Evolutionary conservation across 2,797 vertebrate genomes (phyloP), one percentile per base, ranked within the genome.

Genomic region (Mus caroli): DNA sequence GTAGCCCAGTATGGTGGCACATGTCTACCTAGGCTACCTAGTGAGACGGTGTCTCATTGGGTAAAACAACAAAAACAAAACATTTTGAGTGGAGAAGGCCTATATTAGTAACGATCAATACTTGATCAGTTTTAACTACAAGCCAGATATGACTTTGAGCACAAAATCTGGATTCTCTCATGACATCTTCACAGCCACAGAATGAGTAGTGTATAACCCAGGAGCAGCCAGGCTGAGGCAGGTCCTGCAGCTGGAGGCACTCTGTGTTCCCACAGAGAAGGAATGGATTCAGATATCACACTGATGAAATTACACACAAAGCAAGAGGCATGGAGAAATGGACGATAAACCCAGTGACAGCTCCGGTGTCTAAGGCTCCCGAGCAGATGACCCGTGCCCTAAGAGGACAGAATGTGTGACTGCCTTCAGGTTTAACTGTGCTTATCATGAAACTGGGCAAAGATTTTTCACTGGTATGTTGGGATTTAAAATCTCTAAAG

Each of bases 181-280:
- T 64, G 92, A 94, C 24, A 89, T 88, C 9, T 96, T 94, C 89
- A 67, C 89, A 88, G 71, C 11, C 73, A 91, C 54, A 82, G 8
- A 34, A 24, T 20, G 14, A 77, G 14, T 43, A 69, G 37, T 88
- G 22, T 85, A 64, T 52, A 60, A 85, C 76, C 20, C 50, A 88
- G 24, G 91, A 71, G 85, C 3, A 60, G 77, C 56, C 67, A 76
- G 80, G 84, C 60, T 31, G 52, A 92, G 31, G 31, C 64, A 93
- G 19, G 78, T 34, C 34, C 83, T 86, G 75, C 24, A 54, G 26
- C n/a, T 76, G 40, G 77, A 84, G 40, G 56, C 54, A 9, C 50
- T 90, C 52, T 37, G 64, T 56, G 14, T 11, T 87, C 89, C 78
- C 43, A 46, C 54, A 87, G 75, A 83, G 62, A n/a, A 87, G 20